These are phyloP conservation scores for Thysanoteuthis rhombus DNA, from an alignment of 2,888 invertebrate species.

Conservation along the genomic window DNA sequence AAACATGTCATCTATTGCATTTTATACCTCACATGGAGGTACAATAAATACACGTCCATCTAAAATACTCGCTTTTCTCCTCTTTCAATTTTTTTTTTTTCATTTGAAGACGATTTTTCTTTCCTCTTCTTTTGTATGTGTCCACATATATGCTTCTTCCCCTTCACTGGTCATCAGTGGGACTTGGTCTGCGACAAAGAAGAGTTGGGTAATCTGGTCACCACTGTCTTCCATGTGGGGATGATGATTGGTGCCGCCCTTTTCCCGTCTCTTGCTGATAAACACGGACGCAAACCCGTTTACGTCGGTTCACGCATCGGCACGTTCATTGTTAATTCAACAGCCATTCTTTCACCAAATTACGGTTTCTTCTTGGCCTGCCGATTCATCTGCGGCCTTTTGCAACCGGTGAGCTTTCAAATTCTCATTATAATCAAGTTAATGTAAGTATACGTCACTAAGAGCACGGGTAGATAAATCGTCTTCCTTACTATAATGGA, in stretches of 20 bases:
- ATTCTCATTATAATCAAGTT: no score
- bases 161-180: slow-evolving; percentile 18
- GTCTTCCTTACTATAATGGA: no score
- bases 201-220: slow-evolving; percentile 32
- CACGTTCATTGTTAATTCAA: slow-evolving; percentile 23
- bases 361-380: slow-evolving; percentile 30
- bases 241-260: slow-evolving; percentile 35
- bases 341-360: slow-evolving; percentile 31
- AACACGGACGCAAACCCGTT: slow-evolving; percentile 35
- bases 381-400: slow-evolving; percentile 34
- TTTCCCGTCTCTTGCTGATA: slow-evolving; percentile 34
- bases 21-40: no score
- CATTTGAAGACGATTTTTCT: neutral
- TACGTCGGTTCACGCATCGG: slow-evolving; percentile 29
- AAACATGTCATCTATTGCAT: no score
- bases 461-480: no score
- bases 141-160: neutral
- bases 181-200: slow-evolving; percentile 36
- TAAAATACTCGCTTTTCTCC: no score
- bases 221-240: slow-evolving; percentile 34
- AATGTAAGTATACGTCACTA: no score
- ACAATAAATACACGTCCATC: no score
- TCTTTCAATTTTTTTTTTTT: no score
- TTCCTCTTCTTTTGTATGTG: neutral
- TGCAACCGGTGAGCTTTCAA: slow-evolving; percentile 35